Percentiles rank a stretch among this genome's conserved stretches.
phyloP scores from a whole-genome alignment of 2,888 invertebrate genomes.

The Caenorhabditis sp. region DNA sequence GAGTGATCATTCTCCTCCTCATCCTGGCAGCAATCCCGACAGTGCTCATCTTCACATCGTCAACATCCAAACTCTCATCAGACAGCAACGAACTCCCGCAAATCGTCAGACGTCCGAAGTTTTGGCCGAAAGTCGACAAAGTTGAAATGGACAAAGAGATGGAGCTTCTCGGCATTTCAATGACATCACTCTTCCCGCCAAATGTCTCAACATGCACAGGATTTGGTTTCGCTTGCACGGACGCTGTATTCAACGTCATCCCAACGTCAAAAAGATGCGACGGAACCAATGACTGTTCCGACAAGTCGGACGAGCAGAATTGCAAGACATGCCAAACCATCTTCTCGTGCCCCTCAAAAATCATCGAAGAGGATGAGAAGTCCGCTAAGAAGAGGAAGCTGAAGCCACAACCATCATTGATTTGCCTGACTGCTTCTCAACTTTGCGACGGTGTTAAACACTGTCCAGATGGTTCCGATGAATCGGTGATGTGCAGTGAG shows the following conservation, averaged over 20 bases:
- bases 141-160: conserved; percentile 15
- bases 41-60: conserved; percentile 22
- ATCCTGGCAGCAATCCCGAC: conserved; percentile 45
- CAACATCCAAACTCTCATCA: conserved; percentile 23
- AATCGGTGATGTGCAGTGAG: conserved; percentile 30
- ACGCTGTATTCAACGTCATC: conserved; percentile 47
- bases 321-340: conserved; percentile 58
- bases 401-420: conserved; percentile 18
- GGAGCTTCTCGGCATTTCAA: conserved; percentile 32
- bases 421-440: conserved; percentile 33
- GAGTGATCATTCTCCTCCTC: conserved; percentile 38
- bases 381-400: conserved; percentile 11
- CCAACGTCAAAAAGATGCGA: conserved; percentile 56
- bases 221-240: conserved; percentile 62
- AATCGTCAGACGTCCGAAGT: conserved; percentile 21
- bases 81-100: conserved; percentile 18
- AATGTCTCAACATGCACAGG: conserved; percentile 60
- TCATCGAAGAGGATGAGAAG: conserved; percentile 6
- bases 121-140: conserved; percentile 36
- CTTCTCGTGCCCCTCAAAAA: conserved; percentile 51
- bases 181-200: conserved; percentile 51
- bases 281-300: conserved; percentile 57
- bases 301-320: conserved; percentile 58
- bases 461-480: conserved; percentile 60
- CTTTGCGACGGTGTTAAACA: conserved; percentile 59